Percentiles rank a stretch among this genome's conserved stretches.
phyloP scores from a whole-genome alignment of 1,140 invertebrate genomes.

The Elymnias hypermnestra region DNA sequence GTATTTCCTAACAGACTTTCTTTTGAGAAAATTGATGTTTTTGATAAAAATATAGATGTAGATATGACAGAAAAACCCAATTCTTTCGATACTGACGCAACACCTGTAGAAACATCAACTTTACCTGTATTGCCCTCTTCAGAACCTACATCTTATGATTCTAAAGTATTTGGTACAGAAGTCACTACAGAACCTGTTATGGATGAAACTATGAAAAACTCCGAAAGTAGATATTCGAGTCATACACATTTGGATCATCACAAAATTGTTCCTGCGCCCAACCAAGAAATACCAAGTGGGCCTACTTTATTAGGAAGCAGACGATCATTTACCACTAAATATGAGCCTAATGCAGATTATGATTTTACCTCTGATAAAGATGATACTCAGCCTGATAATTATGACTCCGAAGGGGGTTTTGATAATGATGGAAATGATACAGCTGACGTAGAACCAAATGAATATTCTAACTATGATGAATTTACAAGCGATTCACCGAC shows the following conservation, averaged over 20 bases:
- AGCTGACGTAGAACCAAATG: constrained; percentile 74
- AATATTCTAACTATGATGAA: constrained; percentile 73
- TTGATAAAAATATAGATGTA: constrained; percentile 66
- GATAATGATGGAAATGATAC: constrained; percentile 65
- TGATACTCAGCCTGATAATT: constrained; percentile 60
- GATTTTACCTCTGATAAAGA: constrained; percentile 57
- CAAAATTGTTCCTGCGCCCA: constrained; percentile 20
- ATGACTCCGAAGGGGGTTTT: constrained; percentile 48
- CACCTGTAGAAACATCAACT: constrained; percentile 15
- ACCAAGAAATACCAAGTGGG: constrained; percentile 17
- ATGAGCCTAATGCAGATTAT: constrained; percentile 38
- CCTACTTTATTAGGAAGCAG: constrained; percentile 35
- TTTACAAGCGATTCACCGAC: constrained; percentile 50
- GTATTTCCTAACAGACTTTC: constrained; percentile 54
- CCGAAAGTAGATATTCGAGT: constrained; percentile 34
- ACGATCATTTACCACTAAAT: constrained; percentile 47
- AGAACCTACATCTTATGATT: background rate
- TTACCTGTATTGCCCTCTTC: constrained; percentile 7
- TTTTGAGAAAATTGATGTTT: constrained; percentile 67
- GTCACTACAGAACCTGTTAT: constrained; percentile 25
- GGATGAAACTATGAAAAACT: constrained; percentile 36
- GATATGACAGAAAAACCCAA: constrained; percentile 49
- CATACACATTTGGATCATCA: constrained; percentile 59
- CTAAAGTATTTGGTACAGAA: constrained; percentile 11
- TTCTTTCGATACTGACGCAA: constrained; percentile 30